phyloP scores from a whole-genome alignment of 1,140 invertebrate species.

The Acromyrmex echinatior region DNA sequence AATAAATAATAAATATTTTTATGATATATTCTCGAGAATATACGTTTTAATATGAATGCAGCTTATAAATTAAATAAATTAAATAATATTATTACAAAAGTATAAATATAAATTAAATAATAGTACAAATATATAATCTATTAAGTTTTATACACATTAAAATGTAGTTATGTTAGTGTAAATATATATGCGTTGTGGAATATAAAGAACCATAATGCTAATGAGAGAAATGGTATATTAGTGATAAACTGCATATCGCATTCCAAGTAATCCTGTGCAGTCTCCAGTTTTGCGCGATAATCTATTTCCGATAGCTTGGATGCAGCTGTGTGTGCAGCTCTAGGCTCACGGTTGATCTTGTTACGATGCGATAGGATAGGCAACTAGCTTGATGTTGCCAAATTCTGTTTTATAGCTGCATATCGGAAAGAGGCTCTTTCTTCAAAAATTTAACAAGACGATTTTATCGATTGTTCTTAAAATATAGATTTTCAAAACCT shows the following conservation, averaged over 20 bases:
- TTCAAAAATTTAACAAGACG: background rate
- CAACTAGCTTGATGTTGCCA: constrained; percentile 8
- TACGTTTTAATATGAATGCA: background rate
- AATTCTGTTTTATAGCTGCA: constrained; percentile 17
- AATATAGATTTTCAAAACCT: background rate
- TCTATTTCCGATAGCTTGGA: constrained; percentile 51
- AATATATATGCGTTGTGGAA: background rate
- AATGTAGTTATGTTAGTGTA: background rate
- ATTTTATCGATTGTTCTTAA: background rate
- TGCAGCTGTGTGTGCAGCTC: constrained; percentile 29
- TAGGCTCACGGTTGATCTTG: constrained; percentile 24
- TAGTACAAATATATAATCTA: background rate
- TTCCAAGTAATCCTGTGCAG: constrained; percentile 15
- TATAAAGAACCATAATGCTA: background rate
- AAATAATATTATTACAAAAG: background rate
- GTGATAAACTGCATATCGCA: constrained; percentile 34
- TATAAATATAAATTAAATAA: background rate
- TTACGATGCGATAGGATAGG: constrained; percentile 48
- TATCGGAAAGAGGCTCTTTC: background rate
- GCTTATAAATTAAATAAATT: background rate
- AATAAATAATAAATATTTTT: background rate
- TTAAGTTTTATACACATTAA: background rate
- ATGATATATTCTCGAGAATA: background rate
- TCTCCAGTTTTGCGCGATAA: constrained; percentile 58
- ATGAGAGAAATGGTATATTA: constrained; percentile 30